Conservation (phyloP, 2,113 vertebrate species). For the Anoplopoma fimbria region DNA sequence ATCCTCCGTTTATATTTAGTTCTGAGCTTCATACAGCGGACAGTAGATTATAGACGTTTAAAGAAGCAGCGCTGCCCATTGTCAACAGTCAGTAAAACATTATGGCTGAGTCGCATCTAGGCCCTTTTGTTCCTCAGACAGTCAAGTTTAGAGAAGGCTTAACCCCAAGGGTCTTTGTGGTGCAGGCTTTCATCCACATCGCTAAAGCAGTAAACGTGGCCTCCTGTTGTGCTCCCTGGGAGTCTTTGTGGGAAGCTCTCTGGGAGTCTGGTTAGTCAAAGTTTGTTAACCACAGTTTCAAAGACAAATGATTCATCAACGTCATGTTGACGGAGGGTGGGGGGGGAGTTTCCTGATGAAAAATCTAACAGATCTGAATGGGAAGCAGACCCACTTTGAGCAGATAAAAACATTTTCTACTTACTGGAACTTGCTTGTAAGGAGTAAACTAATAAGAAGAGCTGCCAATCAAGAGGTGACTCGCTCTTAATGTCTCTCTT, state of each 20-base stretch:
- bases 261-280: slow-evolving; percentile 66
- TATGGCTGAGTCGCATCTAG: slow-evolving; percentile 11
- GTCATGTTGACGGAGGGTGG: slow-evolving; percentile 13
- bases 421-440: slow-evolving; percentile 43
- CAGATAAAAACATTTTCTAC: slow-evolving; percentile 13
- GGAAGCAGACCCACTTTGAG: slow-evolving; percentile 44
- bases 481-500: slow-evolving; percentile 34
- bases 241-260: slow-evolving; percentile 65
- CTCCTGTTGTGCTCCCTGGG: slow-evolving; percentile 49
- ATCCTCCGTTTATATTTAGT: slow-evolving; percentile 27
- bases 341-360: slow-evolving; percentile 50
- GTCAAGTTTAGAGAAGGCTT: slow-evolving; percentile 54
- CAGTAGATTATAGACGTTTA: slow-evolving; percentile 41
- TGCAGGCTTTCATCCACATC: slow-evolving; percentile 52
- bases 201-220: slow-evolving; percentile 43
- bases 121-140: slow-evolving; percentile 52
- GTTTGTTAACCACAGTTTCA: slow-evolving; percentile 63
- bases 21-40: background rate
- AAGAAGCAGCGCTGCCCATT: background rate
- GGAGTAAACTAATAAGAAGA: slow-evolving; percentile 4
- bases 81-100: slow-evolving; percentile 41
- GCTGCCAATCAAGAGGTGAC: slow-evolving; percentile 37
- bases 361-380: slow-evolving; percentile 53
- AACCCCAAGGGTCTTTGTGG: slow-evolving; percentile 37
- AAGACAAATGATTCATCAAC: slow-evolving; percentile 71